A percentile compares a stretch with the other conserved stretches of the same genome.
These are phyloP conservation scores for Lepidocyrtoides sp. DNA, from an alignment of 2,888 invertebrate genomes.

Conservation along the genomic window DNA sequence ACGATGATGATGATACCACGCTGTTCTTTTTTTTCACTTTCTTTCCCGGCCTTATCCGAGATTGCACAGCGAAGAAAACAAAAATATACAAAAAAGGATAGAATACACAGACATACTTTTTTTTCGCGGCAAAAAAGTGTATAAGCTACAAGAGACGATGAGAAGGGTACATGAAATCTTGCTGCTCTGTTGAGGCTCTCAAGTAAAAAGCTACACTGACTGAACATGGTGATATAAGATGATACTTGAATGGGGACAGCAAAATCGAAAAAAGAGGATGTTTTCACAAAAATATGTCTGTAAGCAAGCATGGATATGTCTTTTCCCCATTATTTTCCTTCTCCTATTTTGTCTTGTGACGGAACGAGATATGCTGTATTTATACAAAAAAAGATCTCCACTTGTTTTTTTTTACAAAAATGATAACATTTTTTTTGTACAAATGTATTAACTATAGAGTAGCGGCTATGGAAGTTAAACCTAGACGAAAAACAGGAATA, in stretches of 20 bases:
- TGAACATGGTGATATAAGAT: constrained; percentile 24
- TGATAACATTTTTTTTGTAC: neutral
- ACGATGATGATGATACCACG: constrained; percentile 44
- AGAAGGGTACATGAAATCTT: constrained; percentile 5
- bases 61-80: neutral
- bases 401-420: too few species aligned
- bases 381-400: constrained; percentile 23
- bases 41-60: neutral
- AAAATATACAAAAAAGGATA: constrained; percentile 17
- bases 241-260: constrained; percentile 71
- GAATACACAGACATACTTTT: neutral
- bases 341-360: constrained; percentile 38
- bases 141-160: neutral
- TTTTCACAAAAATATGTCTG: constrained; percentile 43
- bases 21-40: neutral
- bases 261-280: constrained; percentile 70
- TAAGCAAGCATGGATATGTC: constrained; percentile 54
- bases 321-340: constrained; percentile 5
- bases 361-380: constrained; percentile 58
- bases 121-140: constrained; percentile 16
- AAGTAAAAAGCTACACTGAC: neutral
- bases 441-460: neutral
- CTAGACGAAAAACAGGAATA: too few species aligned
- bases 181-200: neutral
- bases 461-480: neutral